These are phyloP conservation scores for Poecilia gillii DNA, from an alignment of 2,797 vertebrate species.

Conservation along the genomic window DNA sequence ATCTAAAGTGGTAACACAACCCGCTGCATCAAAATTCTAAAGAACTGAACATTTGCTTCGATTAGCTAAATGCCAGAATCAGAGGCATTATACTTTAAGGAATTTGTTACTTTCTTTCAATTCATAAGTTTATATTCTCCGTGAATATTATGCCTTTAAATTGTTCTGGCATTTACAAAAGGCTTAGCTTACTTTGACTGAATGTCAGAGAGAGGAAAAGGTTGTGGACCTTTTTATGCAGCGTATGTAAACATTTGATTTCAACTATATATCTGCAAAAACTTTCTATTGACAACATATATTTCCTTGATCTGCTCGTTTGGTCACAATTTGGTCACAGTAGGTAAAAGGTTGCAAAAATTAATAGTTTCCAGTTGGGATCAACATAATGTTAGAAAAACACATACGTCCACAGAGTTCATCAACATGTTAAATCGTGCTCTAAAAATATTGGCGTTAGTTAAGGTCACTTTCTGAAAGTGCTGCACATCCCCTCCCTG, in stretches of 20 bases:
- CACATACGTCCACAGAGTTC: background rate
- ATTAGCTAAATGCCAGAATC: background rate
- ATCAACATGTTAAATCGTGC: conserved; percentile 27
- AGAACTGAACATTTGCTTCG: background rate
- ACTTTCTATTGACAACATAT: background rate
- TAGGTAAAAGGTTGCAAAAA: background rate
- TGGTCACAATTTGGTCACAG: background rate
- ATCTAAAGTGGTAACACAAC: background rate
- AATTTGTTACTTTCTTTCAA: background rate
- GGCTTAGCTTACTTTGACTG: background rate
- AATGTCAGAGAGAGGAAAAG: background rate
- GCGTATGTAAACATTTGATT: background rate
- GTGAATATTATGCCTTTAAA: background rate
- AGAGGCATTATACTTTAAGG: background rate
- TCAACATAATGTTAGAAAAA: background rate
- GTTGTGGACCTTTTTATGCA: background rate
- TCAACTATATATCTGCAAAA: background rate
- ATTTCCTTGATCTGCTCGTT: background rate
- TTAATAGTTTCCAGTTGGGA: background rate
- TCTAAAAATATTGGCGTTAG: conserved; percentile 33
- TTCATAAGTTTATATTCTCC: background rate
- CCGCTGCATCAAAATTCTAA: background rate
- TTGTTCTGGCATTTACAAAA: background rate
- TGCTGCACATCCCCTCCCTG: conserved; percentile 33
- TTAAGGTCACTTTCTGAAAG: conserved; percentile 37